A percentile compares a stretch with the other conserved stretches of the same genome.
Conservation (phyloP, 2,113 vertebrate genomes). For the Xenopus tropicalis region UCB_Xtro_10.0 CM004443.2:112413501-112414000, state of each 20-base stretch:
- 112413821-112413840: slow-evolving; percentile 16
- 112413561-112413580: slow-evolving; percentile 75
- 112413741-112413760: slow-evolving; percentile 13
- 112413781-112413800: slow-evolving; percentile 2
- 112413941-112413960: slow-evolving; percentile 8
- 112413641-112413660: slow-evolving; percentile 82
- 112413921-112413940: neutral
- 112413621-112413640: slow-evolving; percentile 90
- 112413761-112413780: slow-evolving; percentile 17
- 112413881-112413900: slow-evolving; percentile 3
- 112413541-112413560: slow-evolving; percentile 42
- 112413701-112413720: slow-evolving; percentile 91
- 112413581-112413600: slow-evolving; percentile 97
- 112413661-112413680: slow-evolving; percentile 97
- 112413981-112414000: slow-evolving; percentile 21
- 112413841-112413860: slow-evolving; percentile 9
- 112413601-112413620: slow-evolving; percentile 96
- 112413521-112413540: neutral
- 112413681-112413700: slow-evolving; percentile 97
- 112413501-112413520: neutral
- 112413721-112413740: slow-evolving; percentile 49
- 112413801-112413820: neutral
- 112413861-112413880: slow-evolving; percentile 31
- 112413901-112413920: slow-evolving; percentile 1
- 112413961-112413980: neutral